Conservation (phyloP, 35 echinoderm and acorn worm species). For the Ptychodera flava region DNA sequence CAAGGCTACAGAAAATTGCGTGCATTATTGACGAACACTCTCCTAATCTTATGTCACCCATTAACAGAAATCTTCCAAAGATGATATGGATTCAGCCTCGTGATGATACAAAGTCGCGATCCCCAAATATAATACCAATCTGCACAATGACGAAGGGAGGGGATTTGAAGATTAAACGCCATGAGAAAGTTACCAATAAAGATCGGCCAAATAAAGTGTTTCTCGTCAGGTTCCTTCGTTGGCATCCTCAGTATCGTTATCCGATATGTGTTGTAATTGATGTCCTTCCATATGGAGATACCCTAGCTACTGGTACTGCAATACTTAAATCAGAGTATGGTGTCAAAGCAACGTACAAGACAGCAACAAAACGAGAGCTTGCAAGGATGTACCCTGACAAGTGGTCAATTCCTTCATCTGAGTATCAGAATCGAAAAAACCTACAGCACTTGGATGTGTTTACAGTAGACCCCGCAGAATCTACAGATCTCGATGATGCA, state of each 20-base stretch:
- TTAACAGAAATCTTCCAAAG: constrained; percentile 73
- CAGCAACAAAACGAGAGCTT: constrained; percentile 29
- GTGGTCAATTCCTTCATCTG: constrained; percentile 69
- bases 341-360: constrained; percentile 53
- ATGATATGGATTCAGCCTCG: constrained; percentile 5
- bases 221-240: constrained; percentile 73
- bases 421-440: constrained; percentile 37
- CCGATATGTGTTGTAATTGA: constrained; percentile 77
- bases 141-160: constrained; percentile 19
- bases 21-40: constrained; percentile 72
- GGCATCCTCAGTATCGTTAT: constrained; percentile 49
- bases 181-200: constrained; percentile 33
- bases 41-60: constrained; percentile 65
- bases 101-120: neutral
- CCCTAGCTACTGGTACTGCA: constrained; percentile 33
- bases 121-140: constrained; percentile 4
- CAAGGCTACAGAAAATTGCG: constrained; percentile 62
- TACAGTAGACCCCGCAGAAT: constrained; percentile 74
- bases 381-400: constrained; percentile 32
- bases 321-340: constrained; percentile 72
- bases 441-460: constrained; percentile 40
- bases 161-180: constrained; percentile 17
- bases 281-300: constrained; percentile 53
- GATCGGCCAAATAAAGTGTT: constrained; percentile 67
- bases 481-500: constrained; percentile 86